Conservation (phyloP, 2,888 invertebrate species). For the Caradrina clavipalpis region DNA sequence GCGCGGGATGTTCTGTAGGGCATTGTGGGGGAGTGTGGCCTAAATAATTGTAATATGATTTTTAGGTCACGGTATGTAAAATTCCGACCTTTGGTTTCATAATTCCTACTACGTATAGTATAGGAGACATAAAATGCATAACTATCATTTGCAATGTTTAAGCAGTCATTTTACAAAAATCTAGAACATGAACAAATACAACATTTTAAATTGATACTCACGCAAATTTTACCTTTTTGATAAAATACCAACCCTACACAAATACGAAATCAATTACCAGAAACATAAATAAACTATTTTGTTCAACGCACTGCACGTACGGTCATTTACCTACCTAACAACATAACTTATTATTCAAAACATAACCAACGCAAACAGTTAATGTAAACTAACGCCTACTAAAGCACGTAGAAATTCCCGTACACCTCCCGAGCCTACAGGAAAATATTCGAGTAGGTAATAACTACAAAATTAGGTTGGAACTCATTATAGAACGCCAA, state of each 20-base stretch:
- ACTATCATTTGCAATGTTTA: too few species aligned
- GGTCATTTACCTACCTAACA: constrained; percentile 9
- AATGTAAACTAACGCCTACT: constrained; percentile 34
- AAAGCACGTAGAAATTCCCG: constrained; percentile 27
- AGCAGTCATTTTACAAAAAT: neutral
- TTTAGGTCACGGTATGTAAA: constrained; percentile 2
- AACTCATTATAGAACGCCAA: constrained; percentile 53
- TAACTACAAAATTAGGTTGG: constrained; percentile 48
- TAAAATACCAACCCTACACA: neutral
- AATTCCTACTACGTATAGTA: neutral
- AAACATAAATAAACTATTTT: constrained; percentile 20
- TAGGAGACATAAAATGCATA: neutral
- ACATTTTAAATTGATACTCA: neutral
- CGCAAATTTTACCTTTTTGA: too few species aligned
- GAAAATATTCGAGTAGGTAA: constrained; percentile 43
- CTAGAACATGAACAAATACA: neutral
- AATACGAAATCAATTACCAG: constrained; percentile 8
- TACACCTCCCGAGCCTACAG: constrained; percentile 19
- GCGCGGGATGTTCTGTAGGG: constrained; percentile 22
- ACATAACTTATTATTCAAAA: constrained; percentile 47
- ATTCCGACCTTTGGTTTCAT: neutral
- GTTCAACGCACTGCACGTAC: constrained; percentile 1
- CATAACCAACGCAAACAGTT: constrained; percentile 30
- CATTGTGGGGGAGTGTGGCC: constrained; percentile 22
- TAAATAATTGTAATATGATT: constrained; percentile 18